A percentile compares a stretch with the other conserved stretches of the same genome.
Conservation (phyloP, 2,113 vertebrate species). For the Nerophis lumbriciformis region DNA sequence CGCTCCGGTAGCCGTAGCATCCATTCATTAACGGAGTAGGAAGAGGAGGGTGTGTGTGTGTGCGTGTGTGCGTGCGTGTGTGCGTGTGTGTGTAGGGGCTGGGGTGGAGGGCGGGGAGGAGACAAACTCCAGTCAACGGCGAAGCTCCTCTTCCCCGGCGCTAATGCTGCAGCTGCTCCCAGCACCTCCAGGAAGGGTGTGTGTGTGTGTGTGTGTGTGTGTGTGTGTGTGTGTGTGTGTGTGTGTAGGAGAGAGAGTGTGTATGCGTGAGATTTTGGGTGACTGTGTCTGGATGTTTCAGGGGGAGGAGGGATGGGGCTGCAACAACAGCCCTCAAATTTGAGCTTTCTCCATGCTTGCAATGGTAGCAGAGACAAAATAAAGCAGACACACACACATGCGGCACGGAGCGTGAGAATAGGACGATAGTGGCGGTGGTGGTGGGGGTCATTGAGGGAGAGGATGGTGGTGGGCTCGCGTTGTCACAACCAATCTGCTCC, state of each 20-base stretch:
- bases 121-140: constrained; percentile 70
- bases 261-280: constrained; percentile 61
- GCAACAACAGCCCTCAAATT: constrained; percentile 42
- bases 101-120: constrained; percentile 29
- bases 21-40: constrained; percentile 61
- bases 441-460: constrained; percentile 46
- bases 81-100: too few relatives aligned
- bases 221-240: constrained; percentile 29
- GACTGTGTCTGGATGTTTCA: constrained; percentile 70
- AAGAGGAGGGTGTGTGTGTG: constrained; percentile 30
- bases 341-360: neutral
- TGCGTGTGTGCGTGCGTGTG: neutral
- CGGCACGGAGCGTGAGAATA: neutral
- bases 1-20: constrained; percentile 58
- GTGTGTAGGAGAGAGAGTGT: constrained; percentile 38
- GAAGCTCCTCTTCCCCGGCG: constrained; percentile 65
- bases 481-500: constrained; percentile 65
- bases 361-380: neutral
- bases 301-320: constrained; percentile 37
- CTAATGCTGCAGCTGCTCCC: constrained; percentile 75
- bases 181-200: constrained; percentile 76
- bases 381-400: neutral
- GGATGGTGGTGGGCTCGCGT: constrained; percentile 26
- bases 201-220: constrained; percentile 64
- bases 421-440: neutral